These are phyloP conservation scores for Sthenelais limicola DNA, from an alignment of 2,888 invertebrate species.

Conservation along the genomic window DNA sequence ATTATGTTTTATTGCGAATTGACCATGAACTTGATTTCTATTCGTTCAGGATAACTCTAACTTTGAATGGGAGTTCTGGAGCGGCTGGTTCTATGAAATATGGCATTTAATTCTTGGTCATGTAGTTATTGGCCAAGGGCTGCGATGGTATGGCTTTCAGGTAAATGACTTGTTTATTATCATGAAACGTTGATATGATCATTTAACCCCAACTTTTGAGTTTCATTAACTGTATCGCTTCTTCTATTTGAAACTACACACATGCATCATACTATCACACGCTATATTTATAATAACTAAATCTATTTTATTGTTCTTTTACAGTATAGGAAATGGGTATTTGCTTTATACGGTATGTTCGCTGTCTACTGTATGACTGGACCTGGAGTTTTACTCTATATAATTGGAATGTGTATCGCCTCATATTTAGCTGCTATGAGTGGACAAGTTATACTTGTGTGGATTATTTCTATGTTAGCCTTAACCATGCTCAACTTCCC, in stretches of 20 bases:
- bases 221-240: not conserved
- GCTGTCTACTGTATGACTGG: conserved; percentile 3
- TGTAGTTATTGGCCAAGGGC: conserved; percentile 12
- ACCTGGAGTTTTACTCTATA: not conserved
- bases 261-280: not conserved
- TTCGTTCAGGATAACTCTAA: conserved; percentile 32
- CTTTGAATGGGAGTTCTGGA: conserved; percentile 41
- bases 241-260: not conserved
- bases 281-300: not conserved
- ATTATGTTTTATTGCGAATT: too few species aligned
- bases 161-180: conserved; percentile 1
- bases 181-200: not conserved
- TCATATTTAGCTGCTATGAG: conserved; percentile 27
- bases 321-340: conserved; percentile 21
- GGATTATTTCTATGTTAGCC: conserved; percentile 16
- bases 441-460: conserved; percentile 21
- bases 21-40: not conserved
- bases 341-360: conserved; percentile 8
- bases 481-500: conserved; percentile 20
- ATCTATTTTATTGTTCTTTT: conserved; percentile 3
- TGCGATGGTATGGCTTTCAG: conserved; percentile 10
- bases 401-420: not conserved
- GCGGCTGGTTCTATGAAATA: conserved; percentile 1
- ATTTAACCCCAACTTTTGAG: not conserved
- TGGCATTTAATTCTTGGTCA: conserved; percentile 21